Percentiles rank a stretch among this genome's conserved stretches.
Conservation (phyloP, 2,113 vertebrate species). For the Entelurus aequoreus region DNA sequence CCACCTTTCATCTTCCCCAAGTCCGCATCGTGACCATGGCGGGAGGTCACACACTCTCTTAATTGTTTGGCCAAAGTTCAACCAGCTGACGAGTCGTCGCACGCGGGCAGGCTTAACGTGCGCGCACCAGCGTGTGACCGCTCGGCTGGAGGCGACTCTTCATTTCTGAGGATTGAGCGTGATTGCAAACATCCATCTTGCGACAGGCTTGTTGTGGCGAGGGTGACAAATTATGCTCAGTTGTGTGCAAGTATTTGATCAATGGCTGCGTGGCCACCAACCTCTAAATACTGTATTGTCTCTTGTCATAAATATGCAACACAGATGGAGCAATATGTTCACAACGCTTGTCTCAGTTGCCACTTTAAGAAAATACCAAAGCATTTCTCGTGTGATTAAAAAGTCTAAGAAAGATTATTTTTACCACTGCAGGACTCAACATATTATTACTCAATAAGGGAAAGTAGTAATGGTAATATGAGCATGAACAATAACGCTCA, state of each 20-base stretch:
- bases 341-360: too few species aligned
- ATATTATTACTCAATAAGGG: too few species aligned
- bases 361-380: not conserved
- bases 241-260: constrained; percentile 4
- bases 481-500: too few species aligned
- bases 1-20: not conserved
- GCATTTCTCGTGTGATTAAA: too few species aligned
- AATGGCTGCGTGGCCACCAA: not conserved
- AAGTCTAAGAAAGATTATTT: too few species aligned
- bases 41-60: not conserved
- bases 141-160: not conserved
- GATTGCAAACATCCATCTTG: not conserved
- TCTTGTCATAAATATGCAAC: not conserved
- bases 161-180: not conserved
- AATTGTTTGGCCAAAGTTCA: not conserved
- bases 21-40: not conserved
- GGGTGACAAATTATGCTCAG: not conserved
- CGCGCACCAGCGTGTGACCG: not conserved
- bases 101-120: not conserved
- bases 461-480: too few species aligned
- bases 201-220: not conserved
- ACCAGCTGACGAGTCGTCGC: not conserved
- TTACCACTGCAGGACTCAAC: too few species aligned
- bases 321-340: not conserved
- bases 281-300: constrained; percentile 1